Conservation (phyloP, 2,797 vertebrate genomes). For the Bryconaethiops microstoma region DNA sequence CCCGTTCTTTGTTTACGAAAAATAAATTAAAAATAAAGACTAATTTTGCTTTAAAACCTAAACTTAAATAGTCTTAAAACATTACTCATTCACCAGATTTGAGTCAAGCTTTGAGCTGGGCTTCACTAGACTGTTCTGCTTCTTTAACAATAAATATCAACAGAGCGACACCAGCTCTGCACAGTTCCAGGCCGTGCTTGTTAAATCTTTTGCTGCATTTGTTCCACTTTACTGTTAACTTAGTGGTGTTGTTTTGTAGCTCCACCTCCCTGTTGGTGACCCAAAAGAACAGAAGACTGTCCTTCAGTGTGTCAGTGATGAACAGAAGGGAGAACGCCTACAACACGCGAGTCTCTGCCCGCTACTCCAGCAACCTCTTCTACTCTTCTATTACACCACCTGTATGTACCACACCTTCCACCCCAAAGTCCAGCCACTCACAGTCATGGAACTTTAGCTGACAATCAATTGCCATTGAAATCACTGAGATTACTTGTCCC, state of each 20-base stretch:
- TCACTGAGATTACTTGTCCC: too few species aligned
- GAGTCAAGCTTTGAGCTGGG: too few species aligned
- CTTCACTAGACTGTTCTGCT: too few species aligned
- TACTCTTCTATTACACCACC: conserved; percentile 78
- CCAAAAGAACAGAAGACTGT: conserved; percentile 78
- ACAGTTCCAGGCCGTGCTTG: background rate
- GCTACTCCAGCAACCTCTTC: conserved; percentile 83
- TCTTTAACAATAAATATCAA: too few species aligned
- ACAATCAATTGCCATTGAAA: too few species aligned
- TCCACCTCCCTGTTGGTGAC: conserved; percentile 76
- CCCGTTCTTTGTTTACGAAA: too few species aligned
- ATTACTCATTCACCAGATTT: too few species aligned
- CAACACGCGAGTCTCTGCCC: conserved; percentile 76
- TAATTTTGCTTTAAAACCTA: too few species aligned
- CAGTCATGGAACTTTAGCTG: too few species aligned
- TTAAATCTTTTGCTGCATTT: background rate
- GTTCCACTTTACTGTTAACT: background rate
- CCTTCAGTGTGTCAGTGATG: conserved; percentile 73
- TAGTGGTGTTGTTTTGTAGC: conserved; percentile 61
- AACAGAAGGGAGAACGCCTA: conserved; percentile 85
- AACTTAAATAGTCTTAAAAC: too few species aligned
- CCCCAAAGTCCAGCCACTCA: background rate
- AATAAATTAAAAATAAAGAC: too few species aligned
- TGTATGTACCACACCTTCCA: conserved; percentile 63
- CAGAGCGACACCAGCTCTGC: background rate